A percentile compares a stretch with the other conserved stretches of the same genome.
phyloP scores from a whole-genome alignment of 2,888 invertebrate genomes.

The Achlya flavicornis region DNA sequence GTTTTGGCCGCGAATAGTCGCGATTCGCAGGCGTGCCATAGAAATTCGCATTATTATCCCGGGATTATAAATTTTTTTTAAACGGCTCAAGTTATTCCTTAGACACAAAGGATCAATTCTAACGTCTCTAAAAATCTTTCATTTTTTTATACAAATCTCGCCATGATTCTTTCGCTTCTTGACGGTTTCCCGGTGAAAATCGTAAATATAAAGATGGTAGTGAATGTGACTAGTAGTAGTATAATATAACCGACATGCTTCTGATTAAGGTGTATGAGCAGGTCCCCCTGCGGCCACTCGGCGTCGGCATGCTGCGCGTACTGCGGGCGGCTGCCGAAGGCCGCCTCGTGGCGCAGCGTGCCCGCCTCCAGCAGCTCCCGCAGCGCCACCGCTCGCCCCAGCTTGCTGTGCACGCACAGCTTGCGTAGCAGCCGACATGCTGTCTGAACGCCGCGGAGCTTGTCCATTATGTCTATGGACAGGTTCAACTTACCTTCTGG shows the following conservation, averaged over 20 bases:
- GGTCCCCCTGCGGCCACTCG: constrained; percentile 52
- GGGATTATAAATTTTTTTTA: too few relatives aligned
- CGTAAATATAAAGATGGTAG: too few relatives aligned
- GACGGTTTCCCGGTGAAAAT: too few relatives aligned
- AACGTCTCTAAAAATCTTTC: too few relatives aligned
- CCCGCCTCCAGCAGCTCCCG: constrained; percentile 89
- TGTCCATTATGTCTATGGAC: constrained; percentile 83
- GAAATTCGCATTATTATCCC: too few relatives aligned
- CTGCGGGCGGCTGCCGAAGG: constrained; percentile 87
- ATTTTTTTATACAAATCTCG: too few relatives aligned
- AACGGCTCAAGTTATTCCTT: too few relatives aligned
- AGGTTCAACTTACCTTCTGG: too few relatives aligned
- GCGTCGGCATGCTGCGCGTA: constrained; percentile 31
- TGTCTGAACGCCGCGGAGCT: constrained; percentile 86
- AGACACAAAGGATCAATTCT: too few relatives aligned
- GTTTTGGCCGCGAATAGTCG: too few relatives aligned
- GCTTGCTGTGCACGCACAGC: constrained; percentile 86
- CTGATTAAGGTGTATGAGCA: constrained; percentile 88
- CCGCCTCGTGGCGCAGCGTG: constrained; percentile 86
- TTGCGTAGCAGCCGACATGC: constrained; percentile 86
- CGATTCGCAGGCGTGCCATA: too few relatives aligned
- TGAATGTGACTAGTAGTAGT: not conserved
- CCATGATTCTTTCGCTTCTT: too few relatives aligned
- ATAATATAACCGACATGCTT: constrained; percentile 86
- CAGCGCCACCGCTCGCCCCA: constrained; percentile 88